Evolutionary conservation across 2,113 vertebrate species (phyloP), one percentile per base, ranked within the genome.

Genomic region (Myotis lucifugus): DNA sequence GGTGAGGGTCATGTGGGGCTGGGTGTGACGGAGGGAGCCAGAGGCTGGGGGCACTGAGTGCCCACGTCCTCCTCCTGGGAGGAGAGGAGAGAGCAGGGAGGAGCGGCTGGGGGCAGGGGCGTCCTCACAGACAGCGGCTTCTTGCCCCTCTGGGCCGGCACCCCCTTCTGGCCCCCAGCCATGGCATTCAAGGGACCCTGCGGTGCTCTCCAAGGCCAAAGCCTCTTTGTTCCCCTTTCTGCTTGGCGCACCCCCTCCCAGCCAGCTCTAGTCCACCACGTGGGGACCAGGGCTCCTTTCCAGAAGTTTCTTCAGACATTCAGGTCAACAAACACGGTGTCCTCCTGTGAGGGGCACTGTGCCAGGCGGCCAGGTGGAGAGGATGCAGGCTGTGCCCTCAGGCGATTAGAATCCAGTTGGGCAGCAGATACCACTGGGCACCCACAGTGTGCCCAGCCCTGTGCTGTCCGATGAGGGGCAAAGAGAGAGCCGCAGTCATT

Each of bases 231-330:
- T 61, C 32, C 50, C 40, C 15, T 6, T 6, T 6, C 40, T 25
- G 8, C 40, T 2, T 3, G 9, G 82, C 8, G 40, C 25, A 37
- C 8, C 50, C 69, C 32, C 13, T 56, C 42, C 29, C 73, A 52
- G 40, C 19, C 21, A 64, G 59, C 25, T 27, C 52, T 89, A 27
- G 29, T 66, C 73, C 21, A 79, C 34, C 18, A 6, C 21, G 5
- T 59, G 48, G 66, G 52, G 34, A 54, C 32, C 34, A 54, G 74
- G 67, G 15, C 61, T 88, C 18, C 42, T 64, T 95, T 94, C 85
- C 37, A 93, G 89, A 97, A 88, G 54, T 77, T 94, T 89, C 86
- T 94, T 78, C 82, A 77, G 82, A 46, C n/a, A 46, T 70, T 40
- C 13, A 56, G 64, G 56, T 59, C 64, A 76, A 40, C 79, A 89